Conservation (phyloP, 2,888 invertebrate species). For the Aporophyla nigra region DNA sequence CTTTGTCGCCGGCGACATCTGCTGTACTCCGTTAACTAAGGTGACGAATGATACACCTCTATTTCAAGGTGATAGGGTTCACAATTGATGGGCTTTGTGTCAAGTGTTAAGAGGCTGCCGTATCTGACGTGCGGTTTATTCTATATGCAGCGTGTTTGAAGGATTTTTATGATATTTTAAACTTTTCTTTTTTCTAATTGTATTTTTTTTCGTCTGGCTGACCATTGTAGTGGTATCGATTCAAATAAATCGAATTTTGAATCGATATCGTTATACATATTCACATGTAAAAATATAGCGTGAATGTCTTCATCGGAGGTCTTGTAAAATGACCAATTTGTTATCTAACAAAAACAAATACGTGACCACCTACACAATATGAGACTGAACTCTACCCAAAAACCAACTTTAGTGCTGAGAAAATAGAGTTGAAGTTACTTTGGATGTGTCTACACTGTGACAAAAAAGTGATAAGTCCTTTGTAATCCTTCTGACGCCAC, state of each 20-base stretch:
- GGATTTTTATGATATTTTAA: conserved; percentile 82
- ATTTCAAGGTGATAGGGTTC: conserved; percentile 68
- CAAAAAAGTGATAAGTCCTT: conserved; percentile 89
- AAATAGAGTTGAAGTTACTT: conserved; percentile 50
- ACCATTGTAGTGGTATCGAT: conserved; percentile 10
- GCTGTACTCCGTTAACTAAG: conserved; percentile 67
- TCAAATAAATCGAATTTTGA: conserved; percentile 18
- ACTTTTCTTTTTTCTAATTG: conserved; percentile 34
- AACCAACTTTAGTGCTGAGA: conserved; percentile 59
- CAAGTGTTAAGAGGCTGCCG: conserved; percentile 68
- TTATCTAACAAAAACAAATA: conserved; percentile 87
- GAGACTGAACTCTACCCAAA: conserved; percentile 51
- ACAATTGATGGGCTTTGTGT: conserved; percentile 55
- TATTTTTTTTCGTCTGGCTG: background rate
- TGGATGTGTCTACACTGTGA: conserved; percentile 52
- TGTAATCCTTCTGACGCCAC: conserved; percentile 90
- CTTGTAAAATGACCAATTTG: conserved; percentile 84
- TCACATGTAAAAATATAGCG: conserved; percentile 65
- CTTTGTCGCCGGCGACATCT: conserved; percentile 89
- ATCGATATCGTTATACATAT: conserved; percentile 16
- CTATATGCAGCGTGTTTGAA: conserved; percentile 82
- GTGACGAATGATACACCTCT: conserved; percentile 58
- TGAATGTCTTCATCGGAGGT: conserved; percentile 81
- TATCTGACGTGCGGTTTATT: conserved; percentile 81
- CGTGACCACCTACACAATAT: conserved; percentile 83